Evolutionary conservation across 1,140 invertebrate genomes (phyloP), one percentile per base, ranked within the genome.

Genomic region (Lucilia cuprina): DNA sequence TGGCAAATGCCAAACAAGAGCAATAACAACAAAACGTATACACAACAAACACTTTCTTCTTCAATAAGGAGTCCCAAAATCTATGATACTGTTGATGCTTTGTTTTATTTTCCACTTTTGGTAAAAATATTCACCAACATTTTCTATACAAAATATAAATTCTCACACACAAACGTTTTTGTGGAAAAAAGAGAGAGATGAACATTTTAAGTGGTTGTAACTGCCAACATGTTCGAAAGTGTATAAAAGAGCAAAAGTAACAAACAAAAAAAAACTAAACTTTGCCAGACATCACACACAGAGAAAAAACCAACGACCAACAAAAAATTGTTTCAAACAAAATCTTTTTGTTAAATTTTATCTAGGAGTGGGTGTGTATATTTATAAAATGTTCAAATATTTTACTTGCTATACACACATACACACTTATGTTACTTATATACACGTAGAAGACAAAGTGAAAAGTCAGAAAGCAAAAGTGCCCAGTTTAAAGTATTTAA

Each of bases 391-490:
- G 25, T 30, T 30, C 25, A 30, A 30, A 30, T 30, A 30, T 30
- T 30, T 30, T 30, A 30, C 25, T 30, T 30, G 25, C 1, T 2
- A 30, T 30, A 30, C 25, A 30, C 25, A 30, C 25, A 30, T 3
- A 30, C 25, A 30, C 25, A 30, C 25, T 30, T 30, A 3, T 30
- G 3, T 30, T 30, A 3, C 25, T 9, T 25, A 19, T n/a, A 41
- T n/a, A n/a, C 41, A n/a, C 74, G 70, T 60, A 3, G 2, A 80
- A 80, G 47, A 80, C 75, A 41, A 78, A 55, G 82, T 49, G 21
- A 84, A 84, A 83, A 84, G 84, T 82, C 84, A 84, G 82, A 84
- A 84, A 84, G 84, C 84, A 84, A 84, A 84, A 84, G 84, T 84
- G 84, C 19, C 82, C 80, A 77, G 70, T 82, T 84, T 84, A 80